A percentile compares a stretch with the other conserved stretches of the same genome.
phyloP scores from a whole-genome alignment of 2,888 invertebrate species.

The Carcina quercana region DNA sequence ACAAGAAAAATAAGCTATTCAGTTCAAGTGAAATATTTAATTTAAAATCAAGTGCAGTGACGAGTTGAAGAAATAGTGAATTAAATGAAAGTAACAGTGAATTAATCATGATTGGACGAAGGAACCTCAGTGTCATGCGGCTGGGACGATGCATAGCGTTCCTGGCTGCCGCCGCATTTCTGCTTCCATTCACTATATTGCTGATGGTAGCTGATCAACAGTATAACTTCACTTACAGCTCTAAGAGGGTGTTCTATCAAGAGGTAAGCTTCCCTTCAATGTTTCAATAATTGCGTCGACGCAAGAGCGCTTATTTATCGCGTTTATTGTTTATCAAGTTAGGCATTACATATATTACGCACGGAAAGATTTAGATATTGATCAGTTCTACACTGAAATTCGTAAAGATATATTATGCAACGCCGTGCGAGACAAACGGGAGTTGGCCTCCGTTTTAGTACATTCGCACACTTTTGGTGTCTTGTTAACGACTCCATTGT shows the following conservation, averaged over 20 bases:
- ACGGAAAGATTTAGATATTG: too few species aligned
- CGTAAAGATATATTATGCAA: too few species aligned
- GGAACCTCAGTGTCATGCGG: conserved; percentile 65
- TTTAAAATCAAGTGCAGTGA: conserved; percentile 12
- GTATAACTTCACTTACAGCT: conserved; percentile 71
- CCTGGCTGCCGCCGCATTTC: conserved; percentile 74
- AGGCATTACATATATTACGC: too few species aligned
- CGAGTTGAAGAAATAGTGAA: conserved; percentile 10
- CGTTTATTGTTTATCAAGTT: too few species aligned
- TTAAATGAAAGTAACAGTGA: conserved; percentile 6
- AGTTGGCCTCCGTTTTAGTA: too few species aligned
- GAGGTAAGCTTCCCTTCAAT: conserved; percentile 52
- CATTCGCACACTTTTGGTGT: too few species aligned
- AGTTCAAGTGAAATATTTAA: conserved; percentile 4
- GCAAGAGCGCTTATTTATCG: too few species aligned
- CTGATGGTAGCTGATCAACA: conserved; percentile 77
- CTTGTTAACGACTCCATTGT: too few species aligned
- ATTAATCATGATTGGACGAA: conserved; percentile 40
- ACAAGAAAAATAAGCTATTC: neutral
- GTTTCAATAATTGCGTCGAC: conserved; percentile 1
- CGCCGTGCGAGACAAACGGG: too few species aligned
- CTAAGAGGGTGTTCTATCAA: conserved; percentile 64
- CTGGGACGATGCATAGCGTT: conserved; percentile 75
- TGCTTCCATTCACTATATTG: conserved; percentile 74
- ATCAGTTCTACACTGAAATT: too few species aligned